Conservation (phyloP, 2,113 vertebrate genomes). For the Danionella cerebrum region DNA sequence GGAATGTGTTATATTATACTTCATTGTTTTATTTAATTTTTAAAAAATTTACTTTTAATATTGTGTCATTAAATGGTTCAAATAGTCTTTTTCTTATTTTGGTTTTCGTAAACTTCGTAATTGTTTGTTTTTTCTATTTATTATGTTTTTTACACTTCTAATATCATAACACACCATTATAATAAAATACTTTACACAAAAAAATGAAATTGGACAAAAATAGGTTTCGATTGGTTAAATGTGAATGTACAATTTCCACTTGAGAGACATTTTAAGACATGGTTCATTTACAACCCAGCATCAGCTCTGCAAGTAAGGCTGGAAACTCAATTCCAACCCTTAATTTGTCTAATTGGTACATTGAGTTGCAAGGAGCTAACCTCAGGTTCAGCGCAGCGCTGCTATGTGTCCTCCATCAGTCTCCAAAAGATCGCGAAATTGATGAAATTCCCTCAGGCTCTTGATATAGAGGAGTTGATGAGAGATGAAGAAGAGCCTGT, state of each 20-base stretch:
- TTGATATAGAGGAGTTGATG: constrained; percentile 3
- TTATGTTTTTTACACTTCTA: no score
- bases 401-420: not conserved
- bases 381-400: not conserved
- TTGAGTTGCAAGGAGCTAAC: constrained; percentile 3
- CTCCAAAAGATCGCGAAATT: constrained; percentile 10
- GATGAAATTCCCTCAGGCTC: not conserved
- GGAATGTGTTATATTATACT: no score
- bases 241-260: not conserved
- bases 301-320: not conserved
- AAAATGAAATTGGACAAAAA: no score
- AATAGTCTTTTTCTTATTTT: no score
- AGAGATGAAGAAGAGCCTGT: constrained; percentile 13
- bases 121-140: no score
- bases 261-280: not conserved
- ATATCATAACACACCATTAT: no score
- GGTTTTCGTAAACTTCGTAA: no score
- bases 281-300: not conserved
- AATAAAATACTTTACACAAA: no score
- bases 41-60: no score
- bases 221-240: no score
- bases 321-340: not conserved
- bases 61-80: no score
- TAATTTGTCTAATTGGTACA: constrained; percentile 19
- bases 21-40: not conserved